Evolutionary conservation across 2,113 vertebrate genomes (phyloP), one percentile per base, ranked within the genome.

Genomic region (Scomber colias): DNA sequence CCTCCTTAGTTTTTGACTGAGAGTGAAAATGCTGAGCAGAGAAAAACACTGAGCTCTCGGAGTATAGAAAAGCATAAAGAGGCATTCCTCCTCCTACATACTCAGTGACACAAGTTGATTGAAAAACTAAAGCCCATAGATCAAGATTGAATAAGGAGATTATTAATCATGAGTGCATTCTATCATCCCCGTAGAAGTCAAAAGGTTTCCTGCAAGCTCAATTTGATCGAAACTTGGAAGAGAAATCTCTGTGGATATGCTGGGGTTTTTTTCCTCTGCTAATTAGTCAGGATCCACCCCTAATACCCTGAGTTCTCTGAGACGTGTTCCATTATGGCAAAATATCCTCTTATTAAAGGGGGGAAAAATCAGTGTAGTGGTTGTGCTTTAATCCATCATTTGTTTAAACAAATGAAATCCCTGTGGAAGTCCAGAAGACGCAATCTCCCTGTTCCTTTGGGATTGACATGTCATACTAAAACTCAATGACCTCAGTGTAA

Each of bases 111-210:
- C 81, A 87, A 90, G 89, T 90, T 93, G 91, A 94, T 94, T 94
- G 92, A 93, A 94, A 93, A 91, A 88, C 90, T 87, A 92, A 94
- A 93, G 86, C 93, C 82, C 82, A 50, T 81, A 88, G 91, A 93
- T 95, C 89, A 92, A 91, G 89, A 89, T 91, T 92, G 87, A 94
- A 93, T 89, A 91, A 92, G 90, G 89, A 91, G 93, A 93, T 93
- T 92, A 92, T 93, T 93, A 90, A 91, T 88, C 87, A 90, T 91
- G 87, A 90, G 86, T 79, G 75, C 74, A 63, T 91, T 92, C 86
- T 86, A 66, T 91, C 87, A 79, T 93, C 84, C 81, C 85, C 69
- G 60, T 87, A 85, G 78, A 94, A 93, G 87, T 92, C 74, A 89
- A 89, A 90, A 49, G 19, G 50, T 92, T 84, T 88, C 68, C 79